phyloP scores from a whole-genome alignment of 2,888 invertebrate species.

The Philereme transversata region DNA sequence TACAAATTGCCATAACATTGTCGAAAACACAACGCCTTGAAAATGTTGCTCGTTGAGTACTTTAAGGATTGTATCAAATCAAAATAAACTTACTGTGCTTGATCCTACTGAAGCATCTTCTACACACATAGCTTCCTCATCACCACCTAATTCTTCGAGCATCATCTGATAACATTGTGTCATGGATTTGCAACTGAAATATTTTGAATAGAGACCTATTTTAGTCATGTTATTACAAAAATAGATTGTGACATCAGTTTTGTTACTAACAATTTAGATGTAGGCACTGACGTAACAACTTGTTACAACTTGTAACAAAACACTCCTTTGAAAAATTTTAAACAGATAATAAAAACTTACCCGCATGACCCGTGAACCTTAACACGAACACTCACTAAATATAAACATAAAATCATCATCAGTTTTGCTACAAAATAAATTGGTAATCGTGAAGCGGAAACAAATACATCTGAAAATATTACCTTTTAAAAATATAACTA shows the following conservation, averaged over 20 bases:
- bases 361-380: conserved; percentile 42
- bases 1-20: too few species aligned
- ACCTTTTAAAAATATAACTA: conserved; percentile 21
- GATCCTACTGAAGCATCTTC: conserved; percentile 64
- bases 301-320: too few species aligned
- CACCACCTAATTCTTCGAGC: conserved; percentile 51
- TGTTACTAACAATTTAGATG: too few species aligned
- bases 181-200: conserved; percentile 58
- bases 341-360: conserved; percentile 39
- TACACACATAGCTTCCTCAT: conserved; percentile 63
- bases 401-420: not conserved
- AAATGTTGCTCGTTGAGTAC: too few species aligned
- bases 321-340: too few species aligned
- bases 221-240: too few species aligned
- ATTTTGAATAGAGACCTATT: conserved; percentile 6
- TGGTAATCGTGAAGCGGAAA: not conserved
- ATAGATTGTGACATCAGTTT: too few species aligned
- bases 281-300: too few species aligned
- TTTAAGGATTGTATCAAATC: too few species aligned
- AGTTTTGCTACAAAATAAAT: not conserved
- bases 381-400: conserved; percentile 20
- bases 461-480: conserved; percentile 2
- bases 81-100: conserved; percentile 57
- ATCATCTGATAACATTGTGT: conserved; percentile 60
- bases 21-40: too few species aligned